phyloP scores from a whole-genome alignment of 2,888 invertebrate genomes.

The Caenorhabditis sinica region DNA sequence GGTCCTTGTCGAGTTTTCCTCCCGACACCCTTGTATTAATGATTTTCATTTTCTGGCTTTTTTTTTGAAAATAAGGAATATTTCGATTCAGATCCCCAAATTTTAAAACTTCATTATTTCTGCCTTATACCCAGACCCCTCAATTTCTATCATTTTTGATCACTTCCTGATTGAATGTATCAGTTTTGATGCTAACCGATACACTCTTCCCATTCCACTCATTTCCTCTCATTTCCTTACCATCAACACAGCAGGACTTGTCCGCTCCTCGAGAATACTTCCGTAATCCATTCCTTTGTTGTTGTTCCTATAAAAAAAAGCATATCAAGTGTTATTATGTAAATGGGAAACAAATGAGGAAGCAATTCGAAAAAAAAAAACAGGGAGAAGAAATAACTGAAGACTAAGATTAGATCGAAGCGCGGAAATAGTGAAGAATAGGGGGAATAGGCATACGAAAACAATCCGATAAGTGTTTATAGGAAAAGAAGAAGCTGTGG shows the following conservation, averaged over 20 bases:
- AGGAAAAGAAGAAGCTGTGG: background rate
- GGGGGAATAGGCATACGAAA: background rate
- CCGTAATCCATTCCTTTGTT: slow-evolving; percentile 74
- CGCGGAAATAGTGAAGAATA: slow-evolving; percentile 31
- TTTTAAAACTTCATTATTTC: no score
- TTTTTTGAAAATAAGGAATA: no score
- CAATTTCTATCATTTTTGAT: background rate
- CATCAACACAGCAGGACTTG: slow-evolving; percentile 78
- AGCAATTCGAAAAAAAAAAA: background rate
- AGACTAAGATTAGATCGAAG: background rate
- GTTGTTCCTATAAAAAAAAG: slow-evolving; percentile 17
- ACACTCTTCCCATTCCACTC: slow-evolving; percentile 7
- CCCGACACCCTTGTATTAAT: no score
- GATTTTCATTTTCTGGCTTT: no score
- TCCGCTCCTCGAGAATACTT: slow-evolving; percentile 79
- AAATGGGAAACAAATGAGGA: slow-evolving; percentile 35
- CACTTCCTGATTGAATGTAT: slow-evolving; percentile 32
- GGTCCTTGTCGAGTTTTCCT: no score
- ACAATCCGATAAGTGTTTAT: slow-evolving; percentile 5
- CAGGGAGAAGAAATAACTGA: background rate
- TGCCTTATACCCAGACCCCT: background rate
- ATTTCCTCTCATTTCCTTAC: slow-evolving; percentile 72
- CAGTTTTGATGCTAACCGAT: slow-evolving; percentile 22
- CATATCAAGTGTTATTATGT: slow-evolving; percentile 50
- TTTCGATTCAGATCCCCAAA: background rate